Conservation (phyloP, 2,888 invertebrate genomes). For the Tetragnatha montana region DNA sequence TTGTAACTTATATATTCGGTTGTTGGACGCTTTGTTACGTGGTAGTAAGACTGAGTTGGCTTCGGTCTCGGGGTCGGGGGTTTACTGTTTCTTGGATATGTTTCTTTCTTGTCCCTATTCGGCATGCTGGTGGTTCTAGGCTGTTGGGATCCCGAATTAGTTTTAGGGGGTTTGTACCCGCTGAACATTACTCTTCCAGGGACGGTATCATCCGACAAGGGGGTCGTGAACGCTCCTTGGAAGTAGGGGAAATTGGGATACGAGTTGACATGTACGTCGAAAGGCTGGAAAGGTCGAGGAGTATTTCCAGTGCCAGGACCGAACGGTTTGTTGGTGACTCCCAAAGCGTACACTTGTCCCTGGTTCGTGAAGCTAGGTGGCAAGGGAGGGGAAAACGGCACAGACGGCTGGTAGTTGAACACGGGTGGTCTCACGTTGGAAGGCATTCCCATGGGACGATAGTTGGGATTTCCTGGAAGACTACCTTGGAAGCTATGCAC, state of each 20-base stretch:
- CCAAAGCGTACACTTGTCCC: constrained; percentile 53
- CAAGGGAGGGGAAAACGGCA: constrained; percentile 34
- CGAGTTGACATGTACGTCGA: constrained; percentile 29
- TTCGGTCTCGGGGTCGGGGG: constrained; percentile 16
- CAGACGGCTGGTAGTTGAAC: constrained; percentile 31
- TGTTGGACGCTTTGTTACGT: constrained; percentile 6
- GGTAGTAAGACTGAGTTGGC: constrained; percentile 29
- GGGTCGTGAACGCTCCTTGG: constrained; percentile 63
- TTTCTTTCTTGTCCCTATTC: constrained; percentile 25
- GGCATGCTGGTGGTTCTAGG: constrained; percentile 32
- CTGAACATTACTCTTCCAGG: constrained; percentile 64
- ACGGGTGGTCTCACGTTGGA: constrained; percentile 49
- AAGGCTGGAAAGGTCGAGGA: constrained; percentile 29
- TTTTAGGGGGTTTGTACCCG: constrained; percentile 67
- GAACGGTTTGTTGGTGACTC: constrained; percentile 49
- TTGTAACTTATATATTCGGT: constrained; percentile 28
- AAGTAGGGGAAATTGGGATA: constrained; percentile 67
- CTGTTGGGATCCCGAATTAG: constrained; percentile 42
- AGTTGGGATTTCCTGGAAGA: constrained; percentile 42
- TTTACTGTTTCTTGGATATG: background rate
- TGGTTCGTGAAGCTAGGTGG: constrained; percentile 50
- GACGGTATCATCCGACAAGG: constrained; percentile 45
- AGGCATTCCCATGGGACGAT: constrained; percentile 54
- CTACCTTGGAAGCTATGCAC: constrained; percentile 58
- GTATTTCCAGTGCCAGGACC: constrained; percentile 23